Base-by-base conservation (phyloP, 2,888 invertebrate species). In the Candidula unifasciata region DNA sequence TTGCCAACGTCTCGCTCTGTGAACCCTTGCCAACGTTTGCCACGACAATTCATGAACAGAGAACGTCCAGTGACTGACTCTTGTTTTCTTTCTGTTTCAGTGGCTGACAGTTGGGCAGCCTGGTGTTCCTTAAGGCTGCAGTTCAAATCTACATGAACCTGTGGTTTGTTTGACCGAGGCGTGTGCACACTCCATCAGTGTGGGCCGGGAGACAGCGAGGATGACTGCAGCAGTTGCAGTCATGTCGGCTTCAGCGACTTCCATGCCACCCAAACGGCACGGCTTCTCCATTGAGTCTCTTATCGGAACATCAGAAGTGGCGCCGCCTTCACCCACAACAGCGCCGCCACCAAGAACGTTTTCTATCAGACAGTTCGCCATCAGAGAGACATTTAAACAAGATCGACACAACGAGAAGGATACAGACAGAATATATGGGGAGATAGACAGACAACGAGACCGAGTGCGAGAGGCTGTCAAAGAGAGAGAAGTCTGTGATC, bases 211-310 rank as follows among this genome's bases (percentile, higher is more conserved):
- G 13, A 37, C 0, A 27, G 54, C 37, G 77, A 79, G 57, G 64
- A 83, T 84, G 82, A 86, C 77, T 33, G 81, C 80, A 35, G 85
- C 86, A 30, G 74, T 74, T 1, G 74, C 54, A 5, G 81, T 85
- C 76, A 85, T 84, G 78, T 82, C 85, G 33, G 71, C 86, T 52
- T 80, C 74, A n/a, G 52, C 69, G 35, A 80, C 86, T 33, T 57
- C 85, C 5, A 71, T 80, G 5, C 69, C 60, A 76, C 85, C 86
- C 68, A 88, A 87, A 52, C 85, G 88, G 5, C 86, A 86, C 60
- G 85, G 87, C 5, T 88, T 88, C 82, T 88, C 88, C 52, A 88
- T 88, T 35, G 88, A 88, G 33, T 88, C 88, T 13, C 77, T 88
- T n/a, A 87, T 88, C 37, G 88, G 88, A 10, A 83, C 64, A 0